A percentile compares a stretch with the other conserved stretches of the same genome.
phyloP scores from a whole-genome alignment of 2,113 vertebrate genomes.

The Pterocles orientalis region DNA sequence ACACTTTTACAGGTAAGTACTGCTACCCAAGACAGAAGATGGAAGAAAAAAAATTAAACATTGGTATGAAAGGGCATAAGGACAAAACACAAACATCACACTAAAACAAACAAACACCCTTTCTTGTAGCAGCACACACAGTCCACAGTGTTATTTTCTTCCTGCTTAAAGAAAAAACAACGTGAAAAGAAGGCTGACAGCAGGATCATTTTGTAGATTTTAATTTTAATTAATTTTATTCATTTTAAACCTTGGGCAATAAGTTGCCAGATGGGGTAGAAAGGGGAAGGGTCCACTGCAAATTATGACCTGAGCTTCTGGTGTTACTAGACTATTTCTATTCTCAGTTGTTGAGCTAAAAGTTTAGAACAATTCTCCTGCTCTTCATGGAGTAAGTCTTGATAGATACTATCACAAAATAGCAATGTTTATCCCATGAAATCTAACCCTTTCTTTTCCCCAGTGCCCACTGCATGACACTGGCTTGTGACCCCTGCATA shows the following conservation, averaged over 20 bases:
- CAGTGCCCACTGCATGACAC: too few species aligned
- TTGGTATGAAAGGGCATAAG: background rate
- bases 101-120: background rate
- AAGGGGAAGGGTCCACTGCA: background rate
- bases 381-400: background rate
- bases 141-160: background rate
- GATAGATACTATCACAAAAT: background rate
- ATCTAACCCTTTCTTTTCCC: background rate
- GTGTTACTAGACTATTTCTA: background rate
- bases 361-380: background rate
- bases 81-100: background rate
- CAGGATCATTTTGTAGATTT: background rate
- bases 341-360: background rate
- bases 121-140: background rate
- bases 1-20: background rate
- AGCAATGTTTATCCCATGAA: background rate
- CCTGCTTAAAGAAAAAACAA: background rate
- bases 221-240: background rate
- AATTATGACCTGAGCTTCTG: background rate
- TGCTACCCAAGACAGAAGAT: background rate
- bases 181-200: background rate
- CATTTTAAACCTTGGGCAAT: background rate
- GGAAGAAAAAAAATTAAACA: background rate
- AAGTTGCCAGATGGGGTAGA: background rate
- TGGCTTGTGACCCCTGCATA: background rate